phyloP scores from a whole-genome alignment of 2,113 vertebrate species.

The Paratilapia polleni region DNA sequence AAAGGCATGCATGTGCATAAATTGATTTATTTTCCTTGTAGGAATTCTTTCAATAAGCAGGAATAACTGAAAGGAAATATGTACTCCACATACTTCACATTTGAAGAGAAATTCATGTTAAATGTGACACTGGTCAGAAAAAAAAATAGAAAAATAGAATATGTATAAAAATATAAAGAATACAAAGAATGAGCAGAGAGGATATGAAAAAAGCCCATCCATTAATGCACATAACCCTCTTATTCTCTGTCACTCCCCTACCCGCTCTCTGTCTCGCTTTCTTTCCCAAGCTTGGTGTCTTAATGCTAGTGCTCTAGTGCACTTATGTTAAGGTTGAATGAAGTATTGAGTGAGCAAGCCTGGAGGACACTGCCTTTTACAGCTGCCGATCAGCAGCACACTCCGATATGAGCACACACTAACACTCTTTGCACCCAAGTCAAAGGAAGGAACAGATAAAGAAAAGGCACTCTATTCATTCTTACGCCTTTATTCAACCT shows the following conservation, averaged over 20 bases:
- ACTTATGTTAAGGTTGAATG: conserved; percentile 74
- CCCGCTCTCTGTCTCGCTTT: conserved; percentile 17
- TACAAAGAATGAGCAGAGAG: neutral
- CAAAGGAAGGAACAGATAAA: conserved; percentile 41
- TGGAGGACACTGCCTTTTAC: conserved; percentile 72
- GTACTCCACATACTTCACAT: conserved; percentile 16
- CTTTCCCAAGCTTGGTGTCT: conserved; percentile 51
- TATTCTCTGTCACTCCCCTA: neutral
- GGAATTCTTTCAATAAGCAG: conserved; percentile 21
- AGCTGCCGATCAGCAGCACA: conserved; percentile 65
- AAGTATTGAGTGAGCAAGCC: conserved; percentile 74
- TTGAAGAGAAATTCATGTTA: conserved; percentile 12
- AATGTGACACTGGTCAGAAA: conserved; percentile 26
- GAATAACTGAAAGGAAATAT: conserved; percentile 10
- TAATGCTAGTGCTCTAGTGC: conserved; percentile 63
- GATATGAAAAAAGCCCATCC: conserved; percentile 15
- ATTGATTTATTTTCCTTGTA: conserved; percentile 31
- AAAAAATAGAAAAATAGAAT: neutral
- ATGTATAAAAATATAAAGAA: neutral
- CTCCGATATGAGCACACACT: conserved; percentile 22
- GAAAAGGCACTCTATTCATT: conserved; percentile 48
- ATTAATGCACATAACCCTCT: conserved; percentile 1
- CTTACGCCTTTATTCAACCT: conserved; percentile 27
- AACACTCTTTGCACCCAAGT: conserved; percentile 48
- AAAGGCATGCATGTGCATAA: neutral